Percentiles rank a stretch among this genome's conserved stretches.
Conservation (phyloP, 2,113 vertebrate genomes). For the Otolemur garnettii region DNA sequence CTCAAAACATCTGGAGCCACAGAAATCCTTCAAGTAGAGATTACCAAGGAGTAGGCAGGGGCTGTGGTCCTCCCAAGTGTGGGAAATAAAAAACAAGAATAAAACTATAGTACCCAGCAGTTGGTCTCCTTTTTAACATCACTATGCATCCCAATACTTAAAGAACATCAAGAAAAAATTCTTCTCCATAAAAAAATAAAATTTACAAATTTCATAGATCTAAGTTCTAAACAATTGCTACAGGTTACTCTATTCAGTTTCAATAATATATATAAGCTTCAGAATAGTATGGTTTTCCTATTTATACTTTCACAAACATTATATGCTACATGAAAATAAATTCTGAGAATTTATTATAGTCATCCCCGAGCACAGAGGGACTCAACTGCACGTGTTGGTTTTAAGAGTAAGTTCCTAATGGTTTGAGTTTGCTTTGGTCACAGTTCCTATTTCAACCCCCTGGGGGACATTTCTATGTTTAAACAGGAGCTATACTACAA, state of each 20-base stretch:
- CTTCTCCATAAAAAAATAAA: too few species aligned
- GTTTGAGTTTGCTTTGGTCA: not conserved
- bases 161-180: not conserved
- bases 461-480: not conserved
- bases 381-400: accelerated
- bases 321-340: not conserved
- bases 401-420: not conserved
- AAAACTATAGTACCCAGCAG: not conserved
- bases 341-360: not conserved
- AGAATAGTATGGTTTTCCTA: not conserved
- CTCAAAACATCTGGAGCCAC: not conserved
- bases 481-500: not conserved
- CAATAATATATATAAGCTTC: not conserved
- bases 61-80: not conserved
- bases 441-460: not conserved
- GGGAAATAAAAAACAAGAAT: not conserved
- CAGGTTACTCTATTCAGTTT: not conserved
- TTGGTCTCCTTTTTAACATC: not conserved
- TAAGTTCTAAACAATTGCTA: not conserved
- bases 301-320: not conserved
- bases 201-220: not conserved
- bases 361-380: not conserved
- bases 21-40: not conserved
- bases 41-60: too few species aligned
- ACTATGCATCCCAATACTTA: not conserved